phyloP scores from a whole-genome alignment of 2,888 invertebrate species.

The Drosophila demipolita region DNA sequence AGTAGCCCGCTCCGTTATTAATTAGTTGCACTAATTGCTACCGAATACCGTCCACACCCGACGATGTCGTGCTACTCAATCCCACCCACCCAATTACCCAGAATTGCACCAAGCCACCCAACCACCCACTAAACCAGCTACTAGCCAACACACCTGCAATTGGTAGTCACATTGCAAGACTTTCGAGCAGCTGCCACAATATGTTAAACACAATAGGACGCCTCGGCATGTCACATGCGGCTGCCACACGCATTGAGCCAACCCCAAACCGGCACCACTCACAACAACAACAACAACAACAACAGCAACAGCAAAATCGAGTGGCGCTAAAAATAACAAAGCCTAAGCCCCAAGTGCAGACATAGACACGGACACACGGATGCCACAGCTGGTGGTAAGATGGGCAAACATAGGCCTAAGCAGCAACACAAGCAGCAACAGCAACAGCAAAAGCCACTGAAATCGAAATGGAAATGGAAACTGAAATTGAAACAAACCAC shows the following conservation, averaged over 20 bases:
- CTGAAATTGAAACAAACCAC: slow-evolving; percentile 42
- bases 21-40: slow-evolving; percentile 61
- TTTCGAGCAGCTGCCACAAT: slow-evolving; percentile 32
- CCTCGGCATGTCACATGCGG: slow-evolving; percentile 67
- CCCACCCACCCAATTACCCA: slow-evolving; percentile 1
- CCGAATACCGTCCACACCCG: slow-evolving; percentile 3
- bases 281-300: background rate
- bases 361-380: slow-evolving; percentile 13
- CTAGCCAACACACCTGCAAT: slow-evolving; percentile 35
- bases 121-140: slow-evolving; percentile 2
- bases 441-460: slow-evolving; percentile 8
- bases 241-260: slow-evolving; percentile 56
- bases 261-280: slow-evolving; percentile 6
- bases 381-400: slow-evolving; percentile 52
- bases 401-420: slow-evolving; percentile 12
- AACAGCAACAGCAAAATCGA: slow-evolving; percentile 32
- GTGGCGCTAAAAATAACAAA: slow-evolving; percentile 65
- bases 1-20: slow-evolving; percentile 47
- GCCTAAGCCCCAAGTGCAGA: slow-evolving; percentile 62
- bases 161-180: slow-evolving; percentile 64
- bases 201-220: slow-evolving; percentile 28
- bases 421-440: background rate
- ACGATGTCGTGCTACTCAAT: background rate
- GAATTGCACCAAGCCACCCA: background rate
- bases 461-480: slow-evolving; percentile 44